Evolutionary conservation across 2,113 vertebrate species (phyloP), one percentile per base, ranked within the genome.

Genomic region (Recurvirostra avosetta): DNA sequence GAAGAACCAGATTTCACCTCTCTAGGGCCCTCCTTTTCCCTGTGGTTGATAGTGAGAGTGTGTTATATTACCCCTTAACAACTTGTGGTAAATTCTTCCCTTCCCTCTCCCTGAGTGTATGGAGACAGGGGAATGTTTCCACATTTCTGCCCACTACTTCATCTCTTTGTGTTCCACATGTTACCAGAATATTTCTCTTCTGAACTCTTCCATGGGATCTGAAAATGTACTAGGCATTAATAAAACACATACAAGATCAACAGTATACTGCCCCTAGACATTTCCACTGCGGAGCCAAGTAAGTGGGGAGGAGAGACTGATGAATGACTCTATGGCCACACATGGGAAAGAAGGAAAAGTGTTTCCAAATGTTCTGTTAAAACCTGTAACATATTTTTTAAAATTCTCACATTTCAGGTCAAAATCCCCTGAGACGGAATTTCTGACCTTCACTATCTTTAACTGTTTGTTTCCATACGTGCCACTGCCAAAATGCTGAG

Each of bases 321-420:
- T 79, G 62, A 86, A 92, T 90, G 38, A 73, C 59, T 86, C 85
- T 27, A 32, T 27, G 81, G 59, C 49, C 77, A 85, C 89, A 87
- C 52, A 72, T 52, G 58, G 77, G 78, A 96, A 92, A 76, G 67
- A 87, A 9, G 38, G 74, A 80, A 88, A 92, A 96, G 67, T 81
- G 47, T 80, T 96, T 95, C 92, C 96, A 95, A 96, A 94, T 93
- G 82, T 86, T 92, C 82, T 67, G 23, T 36, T 86, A 77, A 90
- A 90, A 73, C 27, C 59, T 67, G 38, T 62, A 92, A 58, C 12
- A 3, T 62, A 30, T 36, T 81, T 88, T 65, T n/a, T 23, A 11
- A 34, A 90, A 86, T 63, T 88, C 86, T 96, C 70, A 27, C 53
- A 82, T 96, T 96, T 93, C 93, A 91, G 89, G 61, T 55, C 34